Conservation (phyloP, 2,113 vertebrate species). For the Petrocephalus microphthalmus region DNA sequence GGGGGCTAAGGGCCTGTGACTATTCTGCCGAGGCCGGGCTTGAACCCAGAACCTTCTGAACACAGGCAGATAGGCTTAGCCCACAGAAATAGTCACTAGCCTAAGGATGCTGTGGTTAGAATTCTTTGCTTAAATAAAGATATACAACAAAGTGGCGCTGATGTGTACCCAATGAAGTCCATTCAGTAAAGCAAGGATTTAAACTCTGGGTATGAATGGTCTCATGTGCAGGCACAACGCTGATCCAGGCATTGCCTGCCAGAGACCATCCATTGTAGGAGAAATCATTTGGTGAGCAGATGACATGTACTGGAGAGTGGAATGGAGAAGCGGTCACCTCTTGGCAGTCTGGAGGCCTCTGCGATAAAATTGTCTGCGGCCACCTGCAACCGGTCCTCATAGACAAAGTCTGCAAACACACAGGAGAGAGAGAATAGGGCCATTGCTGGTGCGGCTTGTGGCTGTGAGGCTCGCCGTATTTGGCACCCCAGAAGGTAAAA, state of each 20-base stretch:
- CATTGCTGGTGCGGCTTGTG: background rate
- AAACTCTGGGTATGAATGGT: background rate
- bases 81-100: background rate
- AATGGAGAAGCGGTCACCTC: constrained; percentile 49
- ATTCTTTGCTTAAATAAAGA: background rate
- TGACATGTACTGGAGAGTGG: background rate
- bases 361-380: constrained; percentile 58
- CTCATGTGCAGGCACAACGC: background rate
- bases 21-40: background rate
- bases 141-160: background rate
- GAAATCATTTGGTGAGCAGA: background rate
- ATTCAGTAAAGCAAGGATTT: background rate
- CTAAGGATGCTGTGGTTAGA: background rate
- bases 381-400: constrained; percentile 50
- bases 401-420: constrained; percentile 47
- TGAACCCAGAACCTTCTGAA: background rate
- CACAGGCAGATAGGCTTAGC: background rate
- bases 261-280: background rate
- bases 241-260: background rate
- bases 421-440: background rate
- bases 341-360: constrained; percentile 59
- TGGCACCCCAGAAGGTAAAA: background rate
- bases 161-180: background rate
- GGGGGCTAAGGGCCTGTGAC: too few species aligned
- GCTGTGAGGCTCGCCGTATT: background rate